A percentile compares a stretch with the other conserved stretches of the same genome.
Conservation (phyloP, 2,888 invertebrate genomes). For the Lasioglossum figueresi region DNA sequence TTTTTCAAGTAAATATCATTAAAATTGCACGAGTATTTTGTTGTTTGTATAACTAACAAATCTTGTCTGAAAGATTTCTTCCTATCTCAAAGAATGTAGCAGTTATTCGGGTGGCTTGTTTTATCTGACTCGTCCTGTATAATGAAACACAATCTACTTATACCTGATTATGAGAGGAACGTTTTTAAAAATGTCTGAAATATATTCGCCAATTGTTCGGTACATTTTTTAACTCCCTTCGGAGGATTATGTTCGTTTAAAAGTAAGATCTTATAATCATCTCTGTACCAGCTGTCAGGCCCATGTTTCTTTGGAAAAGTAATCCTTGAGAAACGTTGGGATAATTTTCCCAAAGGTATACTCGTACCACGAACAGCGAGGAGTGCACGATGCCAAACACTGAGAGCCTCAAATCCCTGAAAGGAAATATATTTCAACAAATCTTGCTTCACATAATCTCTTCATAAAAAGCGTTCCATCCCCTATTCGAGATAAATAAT, state of each 20-base stretch:
- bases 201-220: no score
- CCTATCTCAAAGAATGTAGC: no score
- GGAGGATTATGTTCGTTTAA: neutral
- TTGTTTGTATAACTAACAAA: no score
- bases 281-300: neutral
- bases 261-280: neutral
- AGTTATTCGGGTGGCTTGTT: no score
- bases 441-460: neutral
- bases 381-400: neutral
- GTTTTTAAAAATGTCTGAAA: no score
- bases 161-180: no score
- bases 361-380: neutral
- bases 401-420: neutral
- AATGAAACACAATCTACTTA: no score
- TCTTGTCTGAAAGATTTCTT: no score
- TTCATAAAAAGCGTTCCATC: neutral
- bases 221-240: neutral
- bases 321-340: neutral
- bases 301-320: neutral
- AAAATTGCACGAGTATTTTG: no score
- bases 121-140: no score
- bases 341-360: slow-evolving; percentile 1
- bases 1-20: neutral
- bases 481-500: neutral
- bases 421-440: neutral